Evolutionary conservation across 2,888 invertebrate species (phyloP).

Genomic region (Tetragonisca angustula): DNA sequence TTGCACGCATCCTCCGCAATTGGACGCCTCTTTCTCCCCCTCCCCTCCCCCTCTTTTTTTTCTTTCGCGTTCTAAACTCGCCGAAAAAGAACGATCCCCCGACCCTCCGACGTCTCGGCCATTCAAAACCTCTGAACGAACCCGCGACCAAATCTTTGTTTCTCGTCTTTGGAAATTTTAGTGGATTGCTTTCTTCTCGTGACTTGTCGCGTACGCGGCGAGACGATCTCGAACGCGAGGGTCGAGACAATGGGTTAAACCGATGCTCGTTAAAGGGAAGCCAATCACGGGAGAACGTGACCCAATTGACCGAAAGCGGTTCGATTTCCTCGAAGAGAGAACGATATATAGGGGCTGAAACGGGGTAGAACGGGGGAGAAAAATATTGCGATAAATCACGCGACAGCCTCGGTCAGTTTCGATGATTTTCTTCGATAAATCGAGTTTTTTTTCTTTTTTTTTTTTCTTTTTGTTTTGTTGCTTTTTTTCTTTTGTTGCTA

Average conservation of each 20-base stretch:
- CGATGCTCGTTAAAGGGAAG: slow-evolving; percentile 13
- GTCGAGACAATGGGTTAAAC: slow-evolving; percentile 14
- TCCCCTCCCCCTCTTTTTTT: background rate
- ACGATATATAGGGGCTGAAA: no score
- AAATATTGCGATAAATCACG: no score
- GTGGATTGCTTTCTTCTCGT: no score
- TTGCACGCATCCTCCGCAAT: background rate
- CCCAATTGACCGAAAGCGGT: background rate
- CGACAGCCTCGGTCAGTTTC: no score
- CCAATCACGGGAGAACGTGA: background rate
- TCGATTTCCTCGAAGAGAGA: background rate
- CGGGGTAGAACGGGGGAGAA: no score
- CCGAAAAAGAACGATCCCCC: background rate
- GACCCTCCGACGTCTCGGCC: background rate
- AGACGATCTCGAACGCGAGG: background rate
- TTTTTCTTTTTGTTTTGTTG: no score
- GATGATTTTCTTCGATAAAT: no score
- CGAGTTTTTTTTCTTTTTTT: no score
- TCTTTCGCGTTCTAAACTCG: background rate
- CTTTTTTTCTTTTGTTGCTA: no score
- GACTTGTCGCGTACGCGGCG: no score
- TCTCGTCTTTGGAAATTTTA: background rate
- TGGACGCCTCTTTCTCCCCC: background rate
- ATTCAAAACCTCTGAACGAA: background rate
- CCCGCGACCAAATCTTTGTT: background rate